A percentile compares a stretch with the other conserved stretches of the same genome.
Evolutionary conservation across 1,140 invertebrate genomes (phyloP).

Genomic region (Achatina immaculata): DNA sequence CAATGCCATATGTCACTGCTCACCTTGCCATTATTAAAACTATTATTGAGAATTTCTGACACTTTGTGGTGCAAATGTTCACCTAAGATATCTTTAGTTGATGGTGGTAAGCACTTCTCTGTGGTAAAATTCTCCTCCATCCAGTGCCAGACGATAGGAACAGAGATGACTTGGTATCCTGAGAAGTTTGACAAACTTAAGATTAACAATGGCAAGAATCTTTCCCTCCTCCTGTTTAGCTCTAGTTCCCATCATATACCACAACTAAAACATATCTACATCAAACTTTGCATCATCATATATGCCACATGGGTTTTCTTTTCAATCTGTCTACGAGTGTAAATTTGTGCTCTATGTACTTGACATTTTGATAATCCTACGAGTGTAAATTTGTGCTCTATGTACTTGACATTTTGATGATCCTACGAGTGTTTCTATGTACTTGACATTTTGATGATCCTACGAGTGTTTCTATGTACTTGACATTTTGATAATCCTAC

Average conservation of each 20-base stretch:
- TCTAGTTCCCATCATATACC: neutral
- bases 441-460: too few relatives aligned
- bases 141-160: neutral
- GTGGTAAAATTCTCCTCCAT: neutral
- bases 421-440: too few relatives aligned
- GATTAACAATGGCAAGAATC: neutral
- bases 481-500: too few relatives aligned
- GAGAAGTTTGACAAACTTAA: too few relatives aligned
- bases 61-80: conserved; percentile 25
- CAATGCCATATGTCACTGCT: too few relatives aligned
- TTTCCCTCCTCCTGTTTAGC: neutral
- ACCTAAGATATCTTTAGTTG: conserved; percentile 25
- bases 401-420: too few relatives aligned
- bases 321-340: too few relatives aligned
- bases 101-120: neutral
- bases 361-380: too few relatives aligned
- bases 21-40: neutral
- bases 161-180: neutral
- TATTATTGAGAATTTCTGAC: neutral
- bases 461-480: too few relatives aligned
- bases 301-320: too few relatives aligned
- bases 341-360: too few relatives aligned
- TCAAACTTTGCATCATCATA: neutral
- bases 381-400: too few relatives aligned
- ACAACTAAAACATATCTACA: neutral